Percentiles rank a stretch among this genome's conserved stretches.
Evolutionary conservation across 2,888 invertebrate species (phyloP).

Genomic region (Phengaris alcon): DNA sequence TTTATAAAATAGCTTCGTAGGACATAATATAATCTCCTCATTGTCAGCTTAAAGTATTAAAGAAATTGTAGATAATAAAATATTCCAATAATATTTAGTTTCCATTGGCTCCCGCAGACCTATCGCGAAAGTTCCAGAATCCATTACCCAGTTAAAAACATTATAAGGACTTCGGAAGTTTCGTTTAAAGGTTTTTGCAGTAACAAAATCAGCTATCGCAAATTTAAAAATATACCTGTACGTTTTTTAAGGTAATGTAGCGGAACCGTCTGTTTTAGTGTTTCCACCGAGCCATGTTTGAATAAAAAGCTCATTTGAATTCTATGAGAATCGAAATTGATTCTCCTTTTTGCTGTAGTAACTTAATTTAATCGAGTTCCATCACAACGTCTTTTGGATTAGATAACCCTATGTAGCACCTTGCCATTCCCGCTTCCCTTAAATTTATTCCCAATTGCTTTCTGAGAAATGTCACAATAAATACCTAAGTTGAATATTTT

Average conservation of each 20-base stretch:
- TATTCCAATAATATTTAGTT: constrained; percentile 30
- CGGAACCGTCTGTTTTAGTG: constrained; percentile 65
- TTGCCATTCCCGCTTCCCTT: constrained; percentile 11
- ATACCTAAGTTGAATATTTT: background rate
- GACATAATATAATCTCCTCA: constrained; percentile 23
- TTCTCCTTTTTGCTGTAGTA: constrained; percentile 73
- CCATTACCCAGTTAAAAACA: constrained; percentile 30
- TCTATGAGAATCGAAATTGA: constrained; percentile 76
- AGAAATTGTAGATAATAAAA: constrained; percentile 29
- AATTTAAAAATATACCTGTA: constrained; percentile 51
- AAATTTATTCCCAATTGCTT: constrained; percentile 10
- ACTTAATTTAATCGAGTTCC: constrained; percentile 76
- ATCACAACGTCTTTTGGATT: constrained; percentile 69
- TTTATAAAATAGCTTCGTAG: constrained; percentile 25
- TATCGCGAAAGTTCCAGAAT: constrained; percentile 6
- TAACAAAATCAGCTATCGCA: constrained; percentile 46
- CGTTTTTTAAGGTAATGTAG: constrained; percentile 55
- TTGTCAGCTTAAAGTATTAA: constrained; percentile 28
- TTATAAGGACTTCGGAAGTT: constrained; percentile 35
- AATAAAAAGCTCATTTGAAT: constrained; percentile 78
- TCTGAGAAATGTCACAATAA: background rate
- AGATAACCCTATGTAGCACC: constrained; percentile 45
- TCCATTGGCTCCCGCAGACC: constrained; percentile 25
- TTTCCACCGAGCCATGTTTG: constrained; percentile 65
- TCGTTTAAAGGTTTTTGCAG: constrained; percentile 40